Percentiles rank a stretch among this genome's conserved stretches.
Evolutionary conservation across 2,888 invertebrate species (phyloP).

Genomic region (Drosophila mercatorum): DNA sequence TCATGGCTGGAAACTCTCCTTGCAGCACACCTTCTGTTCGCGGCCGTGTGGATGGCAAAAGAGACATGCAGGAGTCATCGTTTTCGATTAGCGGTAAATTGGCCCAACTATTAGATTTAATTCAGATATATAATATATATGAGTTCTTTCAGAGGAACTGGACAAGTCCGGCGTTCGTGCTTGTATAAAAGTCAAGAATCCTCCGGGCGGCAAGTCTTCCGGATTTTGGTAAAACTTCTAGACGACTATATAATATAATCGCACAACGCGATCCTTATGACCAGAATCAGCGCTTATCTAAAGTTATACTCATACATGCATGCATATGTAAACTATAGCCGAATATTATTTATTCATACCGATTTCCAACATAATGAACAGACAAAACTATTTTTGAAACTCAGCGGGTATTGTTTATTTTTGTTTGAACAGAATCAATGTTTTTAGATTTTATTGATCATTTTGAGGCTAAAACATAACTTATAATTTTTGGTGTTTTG

Average conservation of each 20-base stretch:
- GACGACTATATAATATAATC: constrained; percentile 14
- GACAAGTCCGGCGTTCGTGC: constrained; percentile 90
- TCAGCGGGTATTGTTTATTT: constrained; percentile 12
- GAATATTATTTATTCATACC: constrained; percentile 21
- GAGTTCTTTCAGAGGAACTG: constrained; percentile 88
- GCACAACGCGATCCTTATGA: constrained; percentile 43
- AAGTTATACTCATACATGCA: constrained; percentile 5
- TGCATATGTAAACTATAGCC: constrained; percentile 24
- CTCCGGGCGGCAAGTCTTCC: constrained; percentile 95
- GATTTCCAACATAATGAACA: constrained; percentile 5
- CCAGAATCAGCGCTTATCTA: constrained; percentile 39
- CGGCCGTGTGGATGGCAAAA: constrained; percentile 89
- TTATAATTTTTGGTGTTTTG: constrained; percentile 7
- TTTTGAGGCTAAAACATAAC: constrained; percentile 5
- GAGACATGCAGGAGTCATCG: constrained; percentile 94
- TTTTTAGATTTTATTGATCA: not conserved
- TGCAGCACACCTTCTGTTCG: constrained; percentile 84
- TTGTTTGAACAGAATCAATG: not conserved
- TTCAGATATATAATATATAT: not conserved
- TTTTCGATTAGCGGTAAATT: constrained; percentile 95
- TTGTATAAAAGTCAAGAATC: constrained; percentile 94
- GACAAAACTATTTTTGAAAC: not conserved
- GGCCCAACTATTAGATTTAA: not conserved
- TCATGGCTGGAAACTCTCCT: constrained; percentile 86
- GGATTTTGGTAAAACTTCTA: constrained; percentile 90